A percentile compares a stretch with the other conserved stretches of the same genome.
Evolutionary conservation across 2,113 vertebrate genomes (phyloP).

Genomic region (Ancistrus triradiatus): DNA sequence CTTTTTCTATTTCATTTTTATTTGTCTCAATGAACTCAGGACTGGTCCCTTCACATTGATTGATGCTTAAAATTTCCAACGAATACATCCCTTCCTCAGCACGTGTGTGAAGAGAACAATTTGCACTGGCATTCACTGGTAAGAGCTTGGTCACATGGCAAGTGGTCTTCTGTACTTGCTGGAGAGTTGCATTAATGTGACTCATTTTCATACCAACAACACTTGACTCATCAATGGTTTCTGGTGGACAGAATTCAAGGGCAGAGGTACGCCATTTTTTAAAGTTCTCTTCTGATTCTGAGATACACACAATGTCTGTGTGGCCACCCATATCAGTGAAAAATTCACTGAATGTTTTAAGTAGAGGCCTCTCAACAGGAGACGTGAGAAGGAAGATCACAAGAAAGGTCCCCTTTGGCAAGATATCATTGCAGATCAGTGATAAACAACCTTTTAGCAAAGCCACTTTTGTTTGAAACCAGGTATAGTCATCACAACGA

Average conservation of each 20-base stretch:
- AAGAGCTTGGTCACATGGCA: constrained; percentile 54
- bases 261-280: constrained; percentile 66
- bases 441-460: constrained; percentile 66
- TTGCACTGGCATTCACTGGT: constrained; percentile 58
- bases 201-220: constrained; percentile 78
- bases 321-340: constrained; percentile 74
- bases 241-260: constrained; percentile 60
- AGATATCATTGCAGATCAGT: constrained; percentile 72
- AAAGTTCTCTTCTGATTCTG: constrained; percentile 66
- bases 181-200: constrained; percentile 70
- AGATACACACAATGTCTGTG: constrained; percentile 73
- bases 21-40: constrained; percentile 52
- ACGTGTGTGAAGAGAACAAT: constrained; percentile 59
- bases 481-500: constrained; percentile 71
- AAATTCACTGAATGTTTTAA: constrained; percentile 75
- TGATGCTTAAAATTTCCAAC: constrained; percentile 68
- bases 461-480: constrained; percentile 72
- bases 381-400: constrained; percentile 74
- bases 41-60: constrained; percentile 69
- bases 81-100: constrained; percentile 71
- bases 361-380: constrained; percentile 68
- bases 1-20: constrained; percentile 59
- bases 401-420: constrained; percentile 66
- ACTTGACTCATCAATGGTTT: constrained; percentile 60
- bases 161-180: constrained; percentile 56